A percentile compares a stretch with the other conserved stretches of the same genome.
These are phyloP conservation scores for Atopsyche davidsoni DNA, from an alignment of 1,140 invertebrate species.

Conservation along the genomic window DNA sequence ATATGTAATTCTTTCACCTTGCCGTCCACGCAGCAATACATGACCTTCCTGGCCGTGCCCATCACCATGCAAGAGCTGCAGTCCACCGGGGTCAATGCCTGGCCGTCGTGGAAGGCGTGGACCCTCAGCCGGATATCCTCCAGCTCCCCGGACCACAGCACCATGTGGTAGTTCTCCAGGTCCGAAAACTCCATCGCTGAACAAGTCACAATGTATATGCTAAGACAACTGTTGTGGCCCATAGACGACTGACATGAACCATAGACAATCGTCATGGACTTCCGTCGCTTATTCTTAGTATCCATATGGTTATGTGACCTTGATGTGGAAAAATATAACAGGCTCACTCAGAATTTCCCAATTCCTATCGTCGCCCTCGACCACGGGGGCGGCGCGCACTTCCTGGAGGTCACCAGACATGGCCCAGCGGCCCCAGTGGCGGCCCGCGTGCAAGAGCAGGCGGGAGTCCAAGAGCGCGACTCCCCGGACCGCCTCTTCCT, in stretches of 20 bases:
- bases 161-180: conserved; percentile 63
- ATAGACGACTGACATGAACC: no score
- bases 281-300: no score
- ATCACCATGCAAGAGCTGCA: conserved; percentile 61
- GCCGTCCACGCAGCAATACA: conserved; percentile 50
- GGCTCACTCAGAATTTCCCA: conserved; percentile 67
- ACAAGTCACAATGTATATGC: conserved; percentile 17
- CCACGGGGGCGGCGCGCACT: conserved; percentile 52
- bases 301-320: no score
- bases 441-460: conserved; percentile 58
- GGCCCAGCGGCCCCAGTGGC: conserved; percentile 66
- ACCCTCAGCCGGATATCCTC: conserved; percentile 67
- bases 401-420: conserved; percentile 67
- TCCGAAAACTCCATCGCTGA: conserved; percentile 67
- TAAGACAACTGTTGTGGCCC: no score
- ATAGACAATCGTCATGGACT: no score
- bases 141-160: conserved; percentile 74
- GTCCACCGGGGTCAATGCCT: conserved; percentile 56
- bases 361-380: conserved; percentile 42
- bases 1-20: no score
- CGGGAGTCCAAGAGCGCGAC: conserved; percentile 72
- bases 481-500: conserved; percentile 59
- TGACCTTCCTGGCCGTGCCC: conserved; percentile 38
- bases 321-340: no score
- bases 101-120: conserved; percentile 53